Base-by-base conservation (phyloP, 2,888 invertebrate genomes). In the Yponomeuta malinellus region DNA sequence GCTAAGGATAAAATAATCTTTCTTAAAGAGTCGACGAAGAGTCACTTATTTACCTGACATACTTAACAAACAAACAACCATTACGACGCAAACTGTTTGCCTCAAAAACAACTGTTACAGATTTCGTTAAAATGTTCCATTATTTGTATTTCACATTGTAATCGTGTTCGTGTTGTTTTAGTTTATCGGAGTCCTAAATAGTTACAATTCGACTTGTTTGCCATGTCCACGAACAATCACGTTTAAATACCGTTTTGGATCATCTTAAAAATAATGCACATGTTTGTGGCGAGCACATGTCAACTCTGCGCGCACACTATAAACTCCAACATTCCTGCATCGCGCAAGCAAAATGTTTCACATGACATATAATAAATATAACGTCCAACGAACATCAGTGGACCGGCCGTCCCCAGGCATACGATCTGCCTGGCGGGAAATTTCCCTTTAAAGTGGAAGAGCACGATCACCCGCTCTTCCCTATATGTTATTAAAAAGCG, bases 71-170 rank as follows among this genome's bases (percentile, higher is more conserved):
- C 52, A 59, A 59, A 59, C 12, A 59, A 59, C 4, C 15, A 59
- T 59, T 59, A 59, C 52, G 52, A 12, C 52, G 15, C 52, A 59
- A 59, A 59, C 15, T 59, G 15, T 59, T 59, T 15, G 52, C 15
- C 52, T 15, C 15, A 59, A 59, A 52, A 59, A 59, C 52, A 59
- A 59, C 52, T 15, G 52, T 43, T 43, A 43, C 52, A 59, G 15
- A 59, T 52, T 68, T 68, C 29, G 31, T 70, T 70, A 70, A 70
- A 70, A 70, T 70, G 70, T 74, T 73, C 73, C 73, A 73, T 63
- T 73, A 70, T 74, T 74, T 69, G 71, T 72, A n/a, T 72, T 74
- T 74, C 74, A 72, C 74, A 73, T 70, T 70, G 72, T 73, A 72
- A 65, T 63, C 64, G 71, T 64, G 12, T 48, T 43, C 59, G 10